These are phyloP conservation scores for Taenaris catops DNA, from an alignment of 2,888 invertebrate genomes.

Conservation along the genomic window DNA sequence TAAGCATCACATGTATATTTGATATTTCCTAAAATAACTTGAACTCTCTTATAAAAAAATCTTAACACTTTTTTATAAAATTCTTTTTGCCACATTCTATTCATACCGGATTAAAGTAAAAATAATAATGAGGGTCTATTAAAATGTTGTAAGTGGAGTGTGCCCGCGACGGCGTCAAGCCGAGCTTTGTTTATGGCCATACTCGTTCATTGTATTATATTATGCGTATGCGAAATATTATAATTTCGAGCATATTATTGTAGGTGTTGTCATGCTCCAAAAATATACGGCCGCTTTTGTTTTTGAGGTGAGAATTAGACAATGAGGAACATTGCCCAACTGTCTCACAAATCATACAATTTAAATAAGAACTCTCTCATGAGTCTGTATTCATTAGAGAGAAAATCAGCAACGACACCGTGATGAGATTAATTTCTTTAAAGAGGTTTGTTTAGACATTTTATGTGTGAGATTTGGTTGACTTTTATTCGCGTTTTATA, in stretches of 20 bases:
- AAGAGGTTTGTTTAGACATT: conserved; percentile 12
- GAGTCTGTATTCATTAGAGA: conserved; percentile 24
- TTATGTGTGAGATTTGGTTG: conserved; percentile 14
- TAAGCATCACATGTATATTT: no score
- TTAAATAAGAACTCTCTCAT: conserved; percentile 25
- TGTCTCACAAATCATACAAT: conserved; percentile 25
- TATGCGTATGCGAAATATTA: conserved; percentile 31
- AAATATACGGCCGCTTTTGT: conserved; percentile 29
- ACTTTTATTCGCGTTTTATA: conserved; percentile 8
- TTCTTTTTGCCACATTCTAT: no score
- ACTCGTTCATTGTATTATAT: conserved; percentile 27
- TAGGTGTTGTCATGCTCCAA: conserved; percentile 28
- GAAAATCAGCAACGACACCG: conserved; percentile 17
- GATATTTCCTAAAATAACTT: no score
- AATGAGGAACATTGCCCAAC: conserved; percentile 25
- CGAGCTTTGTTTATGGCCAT: conserved; percentile 27
- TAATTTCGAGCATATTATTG: conserved; percentile 29
- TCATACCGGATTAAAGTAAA: no score
- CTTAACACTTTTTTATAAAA: no score
- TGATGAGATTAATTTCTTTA: conserved; percentile 18
- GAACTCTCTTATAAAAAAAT: no score
- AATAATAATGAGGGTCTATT: no score
- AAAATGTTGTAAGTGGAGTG: conserved; percentile 16
- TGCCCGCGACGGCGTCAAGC: conserved; percentile 23
- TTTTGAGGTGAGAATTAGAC: conserved; percentile 31